phyloP scores from a whole-genome alignment of 2,113 vertebrate species.

The Stegostoma tigrinum region DNA sequence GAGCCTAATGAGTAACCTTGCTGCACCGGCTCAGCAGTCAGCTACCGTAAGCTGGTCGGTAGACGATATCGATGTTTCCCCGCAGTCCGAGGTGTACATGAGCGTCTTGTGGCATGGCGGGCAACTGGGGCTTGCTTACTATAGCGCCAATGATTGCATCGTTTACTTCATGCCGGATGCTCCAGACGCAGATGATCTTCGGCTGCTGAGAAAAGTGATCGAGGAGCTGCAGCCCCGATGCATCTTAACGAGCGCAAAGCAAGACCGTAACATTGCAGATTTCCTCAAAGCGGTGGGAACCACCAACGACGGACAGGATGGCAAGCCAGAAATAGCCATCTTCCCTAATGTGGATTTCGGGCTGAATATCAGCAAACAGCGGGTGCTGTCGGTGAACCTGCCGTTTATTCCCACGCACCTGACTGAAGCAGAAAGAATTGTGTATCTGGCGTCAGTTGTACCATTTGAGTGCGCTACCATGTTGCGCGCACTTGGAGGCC shows the following conservation, averaged over 20 bases:
- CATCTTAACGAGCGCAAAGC: constrained; percentile 84
- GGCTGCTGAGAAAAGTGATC: constrained; percentile 73
- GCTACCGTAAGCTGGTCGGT: too few species aligned
- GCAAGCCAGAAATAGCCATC: constrained; percentile 69
- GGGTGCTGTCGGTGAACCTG: constrained; percentile 76
- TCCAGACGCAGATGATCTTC: constrained; percentile 68
- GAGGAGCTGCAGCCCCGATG: constrained; percentile 70
- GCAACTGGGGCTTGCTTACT: constrained; percentile 75
- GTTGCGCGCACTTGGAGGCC: constrained; percentile 78
- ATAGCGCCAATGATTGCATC: constrained; percentile 72
- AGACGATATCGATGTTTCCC: not conserved
- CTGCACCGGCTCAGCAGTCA: not conserved
- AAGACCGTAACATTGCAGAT: constrained; percentile 68
- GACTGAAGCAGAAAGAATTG: constrained; percentile 73
- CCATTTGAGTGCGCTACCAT: constrained; percentile 78
- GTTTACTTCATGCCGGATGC: constrained; percentile 78
- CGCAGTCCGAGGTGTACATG: constrained; percentile 59
- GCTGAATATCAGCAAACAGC: constrained; percentile 81
- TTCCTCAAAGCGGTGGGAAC: constrained; percentile 65
- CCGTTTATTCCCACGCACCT: constrained; percentile 71
- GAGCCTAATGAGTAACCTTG: not conserved
- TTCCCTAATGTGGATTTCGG: constrained; percentile 85
- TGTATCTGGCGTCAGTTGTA: constrained; percentile 81
- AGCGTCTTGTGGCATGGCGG: constrained; percentile 72
- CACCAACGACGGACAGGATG: constrained; percentile 49